A percentile compares a stretch with the other conserved stretches of the same genome.
These are phyloP conservation scores for Gymnocypris eckloni DNA, from an alignment of 2,797 vertebrate genomes.

Conservation along the genomic window DNA sequence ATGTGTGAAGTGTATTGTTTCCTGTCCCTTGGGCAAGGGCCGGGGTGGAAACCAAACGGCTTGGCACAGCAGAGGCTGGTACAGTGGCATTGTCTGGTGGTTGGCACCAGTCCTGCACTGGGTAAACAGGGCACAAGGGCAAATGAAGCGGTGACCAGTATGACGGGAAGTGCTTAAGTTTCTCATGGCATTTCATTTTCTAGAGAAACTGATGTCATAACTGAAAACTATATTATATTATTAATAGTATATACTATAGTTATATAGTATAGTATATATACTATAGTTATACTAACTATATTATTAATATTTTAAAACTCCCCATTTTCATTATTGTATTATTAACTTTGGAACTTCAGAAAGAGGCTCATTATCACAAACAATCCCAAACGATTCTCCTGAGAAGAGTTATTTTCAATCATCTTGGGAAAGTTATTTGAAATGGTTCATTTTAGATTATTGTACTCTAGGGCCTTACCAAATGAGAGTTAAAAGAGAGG, in stretches of 20 bases:
- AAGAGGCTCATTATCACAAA: background rate
- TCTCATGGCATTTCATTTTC: constrained; percentile 1
- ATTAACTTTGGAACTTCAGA: background rate
- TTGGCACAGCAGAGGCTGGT: constrained; percentile 66
- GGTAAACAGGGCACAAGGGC: constrained; percentile 67
- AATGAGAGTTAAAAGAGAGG: background rate
- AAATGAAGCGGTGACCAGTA: constrained; percentile 48
- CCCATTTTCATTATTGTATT: background rate
- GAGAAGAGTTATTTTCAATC: background rate
- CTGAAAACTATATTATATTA: background rate
- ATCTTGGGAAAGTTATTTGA: background rate
- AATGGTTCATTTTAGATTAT: background rate
- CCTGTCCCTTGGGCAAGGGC: constrained; percentile 69
- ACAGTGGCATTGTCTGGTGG: constrained; percentile 68
- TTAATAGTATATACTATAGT: too few species aligned
- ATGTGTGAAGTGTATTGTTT: constrained; percentile 84
- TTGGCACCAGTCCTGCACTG: constrained; percentile 68
- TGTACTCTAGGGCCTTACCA: background rate
- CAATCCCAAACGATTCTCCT: background rate
- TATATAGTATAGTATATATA: too few species aligned
- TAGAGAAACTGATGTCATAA: background rate
- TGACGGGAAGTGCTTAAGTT: constrained; percentile 15
- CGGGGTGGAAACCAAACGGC: constrained; percentile 69
- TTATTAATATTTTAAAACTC: background rate
- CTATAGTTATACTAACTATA: background rate